Base-by-base conservation (phyloP, 2,113 vertebrate genomes). In the Calypte anna region DNA sequence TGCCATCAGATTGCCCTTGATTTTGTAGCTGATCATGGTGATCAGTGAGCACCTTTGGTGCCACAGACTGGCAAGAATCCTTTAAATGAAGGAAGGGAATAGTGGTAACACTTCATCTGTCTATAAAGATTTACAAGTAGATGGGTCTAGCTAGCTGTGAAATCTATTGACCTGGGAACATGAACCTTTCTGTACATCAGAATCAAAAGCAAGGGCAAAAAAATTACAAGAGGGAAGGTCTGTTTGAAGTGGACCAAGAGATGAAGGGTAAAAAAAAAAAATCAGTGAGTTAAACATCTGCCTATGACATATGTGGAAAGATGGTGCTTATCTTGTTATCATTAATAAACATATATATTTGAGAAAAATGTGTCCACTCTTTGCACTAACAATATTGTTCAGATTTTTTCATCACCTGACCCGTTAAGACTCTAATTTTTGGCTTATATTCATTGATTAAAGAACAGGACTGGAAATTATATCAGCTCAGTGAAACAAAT, bases 141-240 rank as follows among this genome's bases (percentile, higher is more conserved):
- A 30, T 36, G 38, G 33, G 13, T 84, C 82, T 61, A 91, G 17
- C 51, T 61, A 91, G 17, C 51, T 46, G 20, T 93, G 57, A 93
- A 92, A 90, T 74, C 74, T 81, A 66, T 3, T 93, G 43, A 31
- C 24, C 21, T 73, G 63, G 40, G 46, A 94, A 96, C 91, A 88
- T 16, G 7, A 77, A 62, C 46, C 3, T 92, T 62, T 92, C 46
- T 90, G 61, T 74, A 51, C 33, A 12, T 86, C 62, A 28, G 31
- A 38, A n/a, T 84, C 21, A 81, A 64, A 72, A 90, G 33, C 31
- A 28, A 13, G 14, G 68, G 48, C n/a, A 62, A 78, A 63, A 94
- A 94, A 25, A 31, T 31, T 46, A 18, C 7, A 13, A 57, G 10
- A 28, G 23, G 57, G 18, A 27, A n/a, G 18, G 14, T 69, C 51